Evolutionary conservation across 2,113 vertebrate genomes (phyloP).

Genomic region (Rana temporaria): DNA sequence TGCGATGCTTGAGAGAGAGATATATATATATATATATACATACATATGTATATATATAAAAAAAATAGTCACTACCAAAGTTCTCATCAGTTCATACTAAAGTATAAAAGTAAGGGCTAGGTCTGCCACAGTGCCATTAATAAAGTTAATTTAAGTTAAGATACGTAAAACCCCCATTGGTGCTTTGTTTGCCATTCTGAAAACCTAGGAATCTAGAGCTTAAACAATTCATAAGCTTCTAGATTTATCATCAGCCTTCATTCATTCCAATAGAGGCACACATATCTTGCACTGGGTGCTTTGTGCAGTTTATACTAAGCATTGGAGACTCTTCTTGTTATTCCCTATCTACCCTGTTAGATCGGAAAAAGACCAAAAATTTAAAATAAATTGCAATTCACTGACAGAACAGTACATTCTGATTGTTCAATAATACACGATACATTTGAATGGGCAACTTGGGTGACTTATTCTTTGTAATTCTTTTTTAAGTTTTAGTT

Average conservation of each 20-base stretch:
- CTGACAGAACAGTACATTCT: constrained; percentile 68
- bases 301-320: constrained; percentile 67
- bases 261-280: constrained; percentile 65
- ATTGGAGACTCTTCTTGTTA: constrained; percentile 60
- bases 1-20: constrained; percentile 92
- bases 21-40: constrained; percentile 81
- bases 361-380: constrained; percentile 52
- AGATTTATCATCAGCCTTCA: constrained; percentile 65
- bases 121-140: constrained; percentile 79
- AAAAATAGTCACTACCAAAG: constrained; percentile 87
- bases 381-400: constrained; percentile 54
- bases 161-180: constrained; percentile 80
- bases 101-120: constrained; percentile 86
- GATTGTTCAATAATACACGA: constrained; percentile 65
- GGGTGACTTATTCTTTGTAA: constrained; percentile 27
- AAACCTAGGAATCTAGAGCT: constrained; percentile 77
- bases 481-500: constrained; percentile 37
- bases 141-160: constrained; percentile 73
- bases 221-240: constrained; percentile 64
- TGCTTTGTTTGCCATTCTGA: constrained; percentile 74
- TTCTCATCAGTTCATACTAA: constrained; percentile 87
- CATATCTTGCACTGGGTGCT: constrained; percentile 65
- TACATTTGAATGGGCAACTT: constrained; percentile 60
- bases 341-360: constrained; percentile 59
- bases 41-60: constrained; percentile 76